Percentiles rank a stretch among this genome's conserved stretches.
Evolutionary conservation across 1,140 invertebrate genomes (phyloP).

Genomic region (Drosophila repleta): DNA sequence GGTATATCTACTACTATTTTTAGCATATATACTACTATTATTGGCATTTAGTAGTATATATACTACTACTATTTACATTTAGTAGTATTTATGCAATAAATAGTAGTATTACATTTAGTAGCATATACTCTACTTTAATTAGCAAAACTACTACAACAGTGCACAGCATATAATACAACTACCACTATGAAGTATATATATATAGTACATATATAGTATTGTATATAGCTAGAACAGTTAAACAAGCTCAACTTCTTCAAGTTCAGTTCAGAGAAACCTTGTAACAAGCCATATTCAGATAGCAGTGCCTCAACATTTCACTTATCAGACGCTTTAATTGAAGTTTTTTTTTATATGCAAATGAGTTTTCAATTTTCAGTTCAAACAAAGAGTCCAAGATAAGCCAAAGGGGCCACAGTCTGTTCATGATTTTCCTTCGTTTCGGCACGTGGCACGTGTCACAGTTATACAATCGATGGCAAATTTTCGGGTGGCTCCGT

Average conservation of each 20-base stretch:
- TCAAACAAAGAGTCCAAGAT: constrained; percentile 12
- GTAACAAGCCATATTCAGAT: constrained; percentile 9
- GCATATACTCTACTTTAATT: too few species aligned
- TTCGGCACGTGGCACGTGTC: constrained; percentile 38
- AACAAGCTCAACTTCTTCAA: neutral
- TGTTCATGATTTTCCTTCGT: constrained; percentile 2
- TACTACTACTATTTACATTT: too few species aligned
- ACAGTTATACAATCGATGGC: constrained; percentile 44
- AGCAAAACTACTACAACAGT: too few species aligned
- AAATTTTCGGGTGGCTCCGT: constrained; percentile 12
- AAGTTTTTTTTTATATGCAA: constrained; percentile 45
- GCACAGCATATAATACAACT: too few species aligned
- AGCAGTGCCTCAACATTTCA: neutral
- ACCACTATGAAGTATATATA: too few species aligned
- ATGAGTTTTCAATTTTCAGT: constrained; percentile 29
- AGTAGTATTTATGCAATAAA: too few species aligned
- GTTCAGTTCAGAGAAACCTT: constrained; percentile 9
- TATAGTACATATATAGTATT: too few species aligned
- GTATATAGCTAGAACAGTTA: neutral
- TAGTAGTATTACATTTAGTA: too few species aligned
- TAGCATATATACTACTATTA: too few species aligned
- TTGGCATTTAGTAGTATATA: too few species aligned
- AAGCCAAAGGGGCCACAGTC: constrained; percentile 15
- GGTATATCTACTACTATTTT: too few species aligned
- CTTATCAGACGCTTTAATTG: constrained; percentile 19